Base-by-base conservation (phyloP, 1,140 invertebrate genomes). In the Sycophila sp. region DNA sequence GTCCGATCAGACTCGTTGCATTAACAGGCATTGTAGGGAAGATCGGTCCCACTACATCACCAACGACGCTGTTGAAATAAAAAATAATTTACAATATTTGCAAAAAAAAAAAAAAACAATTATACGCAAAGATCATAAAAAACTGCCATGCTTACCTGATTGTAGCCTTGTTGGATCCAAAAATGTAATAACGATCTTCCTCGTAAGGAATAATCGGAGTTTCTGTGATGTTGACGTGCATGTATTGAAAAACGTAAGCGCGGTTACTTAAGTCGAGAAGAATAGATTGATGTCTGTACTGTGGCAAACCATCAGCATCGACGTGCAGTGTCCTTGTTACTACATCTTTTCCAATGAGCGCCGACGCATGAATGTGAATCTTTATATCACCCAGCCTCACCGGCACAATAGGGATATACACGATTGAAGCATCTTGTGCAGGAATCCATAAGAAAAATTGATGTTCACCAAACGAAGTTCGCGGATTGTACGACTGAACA, bases 161-260 rank as follows among this genome's bases (percentile, higher is more conserved):
- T 10, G 89, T 88, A 8, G 95, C 96, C 74, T 89, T 90, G 78
- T 97, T 97, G 0, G 96, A 98, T 0, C 96, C 96, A 78, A 93
- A 97, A n/a, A 99, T 92, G 82, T 97, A 99, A 80, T 96, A 95
- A 73, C 96, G 91, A 75, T 94, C 91, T 74, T 93, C 90, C 69
- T 95, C 92, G 77, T 97, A 96, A 0, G 96, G 94, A 63, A 97
- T 94, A 64, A 96, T 90, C 1, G 96, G 96, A 1, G 92, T 94
- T 80, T 96, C 94, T 0, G 96, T 97, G 4, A 98, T 91, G 80
- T 96, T 96, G 1, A 98, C 94, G 83, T 98, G 96, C 89, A 98
- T 92, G 80, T 98, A 97, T 76, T 98, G 96, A 81, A 98, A 93
- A 2, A 96, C 91, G 78, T 96, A 97, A 7, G 94, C 95, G 13